phyloP scores from a whole-genome alignment of 2,113 vertebrate genomes.

The Xenus cinereus region DNA sequence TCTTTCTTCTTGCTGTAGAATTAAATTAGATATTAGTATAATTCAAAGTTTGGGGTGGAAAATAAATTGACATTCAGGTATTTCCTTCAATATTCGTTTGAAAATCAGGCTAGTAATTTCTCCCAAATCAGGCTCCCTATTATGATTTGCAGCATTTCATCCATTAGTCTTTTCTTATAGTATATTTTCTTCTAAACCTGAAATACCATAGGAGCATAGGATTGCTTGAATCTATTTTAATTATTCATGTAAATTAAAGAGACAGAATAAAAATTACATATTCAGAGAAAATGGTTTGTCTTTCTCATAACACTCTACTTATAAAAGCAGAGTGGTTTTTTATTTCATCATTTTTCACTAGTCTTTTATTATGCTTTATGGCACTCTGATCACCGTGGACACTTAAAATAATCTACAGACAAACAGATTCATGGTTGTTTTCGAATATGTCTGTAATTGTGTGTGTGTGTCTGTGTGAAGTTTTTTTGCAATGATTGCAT shows the following conservation, averaged over 20 bases:
- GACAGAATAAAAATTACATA: conserved; percentile 14
- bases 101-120: neutral
- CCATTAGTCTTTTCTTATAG: neutral
- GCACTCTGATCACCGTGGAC: neutral
- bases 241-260: conserved; percentile 48
- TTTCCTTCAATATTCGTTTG: neutral
- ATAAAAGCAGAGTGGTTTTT: neutral
- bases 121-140: neutral
- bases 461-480: neutral
- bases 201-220: neutral
- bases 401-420: conserved; percentile 1
- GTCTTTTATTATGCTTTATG: conserved; percentile 27
- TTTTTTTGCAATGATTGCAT: neutral
- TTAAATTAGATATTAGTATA: neutral
- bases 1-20: neutral
- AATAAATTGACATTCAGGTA: neutral
- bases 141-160: neutral
- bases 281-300: neutral
- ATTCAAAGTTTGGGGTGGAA: neutral
- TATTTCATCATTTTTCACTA: neutral
- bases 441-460: neutral
- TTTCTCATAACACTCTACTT: neutral
- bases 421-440: neutral
- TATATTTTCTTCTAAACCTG: neutral
- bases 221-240: neutral